Base-by-base conservation (phyloP, 2,113 vertebrate species). In the Bubo blakistoni region DNA sequence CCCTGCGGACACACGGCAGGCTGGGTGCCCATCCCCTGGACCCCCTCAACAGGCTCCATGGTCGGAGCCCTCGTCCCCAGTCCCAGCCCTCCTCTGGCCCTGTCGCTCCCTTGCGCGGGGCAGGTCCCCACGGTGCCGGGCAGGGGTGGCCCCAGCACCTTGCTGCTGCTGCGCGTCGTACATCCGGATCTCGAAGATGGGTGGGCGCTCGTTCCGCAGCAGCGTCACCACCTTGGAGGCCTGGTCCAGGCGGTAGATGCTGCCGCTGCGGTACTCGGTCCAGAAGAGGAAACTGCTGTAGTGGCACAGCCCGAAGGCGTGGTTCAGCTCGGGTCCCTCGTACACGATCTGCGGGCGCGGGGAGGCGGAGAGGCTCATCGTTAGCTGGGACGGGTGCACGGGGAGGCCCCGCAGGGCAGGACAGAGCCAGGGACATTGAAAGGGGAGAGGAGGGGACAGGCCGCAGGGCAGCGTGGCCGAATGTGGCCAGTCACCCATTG, bases 181-280 rank as follows among this genome's bases (percentile, higher is more conserved):
- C 97, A 99, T 99, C 94, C 99, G 98, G 94, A 99, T 99, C 98
- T 99, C 99, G 84, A 99, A 99, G 97, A 99, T 99, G 49, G 99
- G 99, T 0, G 99, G 99, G 69, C 99, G 98, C 96, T 99, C 99
- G 3, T 98, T 99, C 46, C 99, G 99, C 36, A 99, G 98, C 42
- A 99, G 98, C 7, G 98, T 99, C 70, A 99, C 99, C 0, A 97
- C 98, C 88, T 99, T 99, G 27, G 98, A 97, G 1, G 88, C 55
- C 96, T 99, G 98, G 88, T 99, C 99, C 81, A 99, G 96, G 59
- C 99, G 99, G 97, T 99, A 99, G 95, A 99, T 99, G 96, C 98
- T 99, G 73, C 99, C 99, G 1, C 99, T 99, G 22, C 99, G 98
- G 95, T 99, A 99, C 95, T 99, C 99, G 0, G 99, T 99, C 99